Base-by-base conservation (phyloP, 2,888 invertebrate species). In the Trichogramma dendrolimi region DNA sequence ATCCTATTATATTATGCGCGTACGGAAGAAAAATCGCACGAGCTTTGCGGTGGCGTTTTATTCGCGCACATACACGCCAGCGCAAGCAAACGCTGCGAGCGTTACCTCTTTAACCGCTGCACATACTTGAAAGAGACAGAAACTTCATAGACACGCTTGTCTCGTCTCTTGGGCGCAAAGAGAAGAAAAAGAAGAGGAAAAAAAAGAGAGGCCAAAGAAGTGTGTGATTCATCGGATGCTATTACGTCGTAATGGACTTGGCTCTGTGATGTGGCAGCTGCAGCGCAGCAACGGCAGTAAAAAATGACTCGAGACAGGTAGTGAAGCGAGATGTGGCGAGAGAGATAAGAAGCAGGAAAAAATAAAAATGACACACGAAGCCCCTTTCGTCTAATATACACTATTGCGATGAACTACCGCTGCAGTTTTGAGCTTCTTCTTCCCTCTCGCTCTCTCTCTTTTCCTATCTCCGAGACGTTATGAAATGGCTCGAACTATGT, bases 231-330 rank as follows among this genome's bases (percentile, higher is more conserved):
- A 73, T 74, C 70, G 71, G 67, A 68, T 68, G 69, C 73, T 72
- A 72, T 73, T 73, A 73, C 69, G 67, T 61, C 64, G 66, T 72
- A 72, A 72, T 72, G 71, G 71, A 73, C 68, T 71, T 68, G 65
- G 67, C 69, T 67, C 59, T 27, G 27, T 27, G 27, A 27, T 27
- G 27, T 27, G 27, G 27, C 27, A 27, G 27, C 27, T 27, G 27
- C 27, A 27, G 27, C 27, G 27, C 27, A 27, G 27, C 27, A 27
- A 27, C 27, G 27, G 27, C 27, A 27, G 68, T 68, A 70, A 71
- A 72, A 71, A 72, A 73, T 70, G 67, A 67, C 65, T 64, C 50
- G 61, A 63, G 61, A 65, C 69, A 70, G 70, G 70, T 71, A 70
- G 68, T 64, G 65, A 55, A 62, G 50, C 60, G 63, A 60, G 62